Evolutionary conservation across 2,113 vertebrate genomes (phyloP), one percentile per base, ranked within the genome.

Genomic region (Bagarius yarrelli): DNA sequence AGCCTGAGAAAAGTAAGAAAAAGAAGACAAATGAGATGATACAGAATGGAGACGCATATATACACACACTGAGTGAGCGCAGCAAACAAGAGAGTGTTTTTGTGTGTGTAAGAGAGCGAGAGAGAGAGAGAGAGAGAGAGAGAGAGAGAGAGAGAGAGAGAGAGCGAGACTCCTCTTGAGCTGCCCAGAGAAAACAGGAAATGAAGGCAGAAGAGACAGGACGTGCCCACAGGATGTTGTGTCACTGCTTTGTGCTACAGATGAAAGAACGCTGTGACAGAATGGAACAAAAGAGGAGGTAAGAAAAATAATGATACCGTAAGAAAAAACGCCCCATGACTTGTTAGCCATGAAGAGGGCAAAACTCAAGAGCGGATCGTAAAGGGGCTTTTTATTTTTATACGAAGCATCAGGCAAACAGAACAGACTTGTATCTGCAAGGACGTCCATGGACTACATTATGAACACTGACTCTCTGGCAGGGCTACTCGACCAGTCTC

Each of bases 221-320:
- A 93, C 92, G 88, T 90, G 87, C 90, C 86, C 83, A 90, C 89
- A 92, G 91, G 89, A 91, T 91, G 91, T 90, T 91, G 88, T 90
- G 84, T 90, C 88, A 90, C 85, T 86, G 87, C 82, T 85, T 84
- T 82, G 76, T 76, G 86, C 63, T 78, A 85, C 86, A 81, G 83
- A 78, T 79, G 71, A 85, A 83, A 83, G 81, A 70, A 85, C 36
- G 55, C n/a, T 11, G 47, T 44, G 66, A 78, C 36, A 78, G 36
- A 72, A 50, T 25, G n/a, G 64, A 78, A 64, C 59, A 56, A 84
- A 72, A 87, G 70, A 63, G 27, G 79, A 80, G 81, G 47, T 34
- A 73, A 61, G 19, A 70, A 56, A 59, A 40, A 60, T 21, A 30
- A 61, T 76, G 36, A 63, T 27, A 75, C 9, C 36, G 57, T 47